Conservation (phyloP, 2,888 invertebrate genomes). For the Magallana nippona region DNA sequence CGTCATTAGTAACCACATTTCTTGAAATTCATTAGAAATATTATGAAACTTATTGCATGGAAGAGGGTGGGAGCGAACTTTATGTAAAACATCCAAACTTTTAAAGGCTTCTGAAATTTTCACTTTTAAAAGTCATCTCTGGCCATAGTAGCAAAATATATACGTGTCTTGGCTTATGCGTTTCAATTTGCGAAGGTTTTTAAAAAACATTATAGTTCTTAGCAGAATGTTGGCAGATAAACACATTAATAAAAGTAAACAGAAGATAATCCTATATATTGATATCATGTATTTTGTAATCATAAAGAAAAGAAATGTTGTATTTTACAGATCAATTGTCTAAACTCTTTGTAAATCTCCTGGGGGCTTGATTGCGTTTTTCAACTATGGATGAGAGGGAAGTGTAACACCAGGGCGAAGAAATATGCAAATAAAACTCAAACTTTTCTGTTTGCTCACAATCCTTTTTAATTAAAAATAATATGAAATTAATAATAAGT, state of each 20-base stretch:
- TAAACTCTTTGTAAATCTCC: background rate
- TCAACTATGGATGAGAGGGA: background rate
- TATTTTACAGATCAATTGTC: background rate
- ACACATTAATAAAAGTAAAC: background rate
- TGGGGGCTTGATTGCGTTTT: background rate
- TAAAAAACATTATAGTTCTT: too few relatives aligned
- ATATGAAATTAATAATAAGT: background rate
- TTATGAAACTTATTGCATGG: too few relatives aligned
- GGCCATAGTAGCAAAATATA: too few relatives aligned
- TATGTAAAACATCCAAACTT: too few relatives aligned
- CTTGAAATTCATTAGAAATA: too few relatives aligned
- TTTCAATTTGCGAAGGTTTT: too few relatives aligned
- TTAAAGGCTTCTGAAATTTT: too few relatives aligned
- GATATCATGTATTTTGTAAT: background rate
- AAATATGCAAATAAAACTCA: conserved; percentile 11
- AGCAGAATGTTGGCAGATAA: too few relatives aligned
- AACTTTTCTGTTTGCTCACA: background rate
- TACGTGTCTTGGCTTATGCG: too few relatives aligned
- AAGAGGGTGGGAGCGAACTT: too few relatives aligned
- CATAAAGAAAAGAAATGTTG: background rate
- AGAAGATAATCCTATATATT: background rate
- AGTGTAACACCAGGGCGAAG: background rate
- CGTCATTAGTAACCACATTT: too few relatives aligned
- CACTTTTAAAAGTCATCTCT: too few relatives aligned
- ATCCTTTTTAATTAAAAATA: conserved; percentile 8